Conservation (phyloP, 2,888 invertebrate genomes). For the Thera obeliscata region DNA sequence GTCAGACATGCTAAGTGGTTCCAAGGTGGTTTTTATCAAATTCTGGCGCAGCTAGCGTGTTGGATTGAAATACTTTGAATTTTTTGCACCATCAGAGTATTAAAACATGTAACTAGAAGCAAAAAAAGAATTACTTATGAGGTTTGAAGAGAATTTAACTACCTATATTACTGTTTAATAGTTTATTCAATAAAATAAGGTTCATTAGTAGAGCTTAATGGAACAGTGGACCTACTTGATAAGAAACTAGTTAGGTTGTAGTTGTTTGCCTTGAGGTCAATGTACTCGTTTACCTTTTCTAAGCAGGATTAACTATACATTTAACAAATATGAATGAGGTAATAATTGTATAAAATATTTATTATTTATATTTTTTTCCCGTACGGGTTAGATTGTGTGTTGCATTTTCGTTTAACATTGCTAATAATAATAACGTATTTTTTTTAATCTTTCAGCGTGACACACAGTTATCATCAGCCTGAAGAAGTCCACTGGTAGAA, state of each 20-base stretch:
- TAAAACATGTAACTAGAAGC: too few species aligned
- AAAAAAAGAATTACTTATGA: too few species aligned
- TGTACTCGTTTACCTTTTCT: slow-evolving; percentile 22
- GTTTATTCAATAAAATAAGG: background rate
- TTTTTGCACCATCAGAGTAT: too few species aligned
- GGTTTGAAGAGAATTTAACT: too few species aligned
- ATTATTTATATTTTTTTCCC: slow-evolving; percentile 4
- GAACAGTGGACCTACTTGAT: slow-evolving; percentile 11
- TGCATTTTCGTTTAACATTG: slow-evolving; percentile 9
- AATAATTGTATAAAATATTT: slow-evolving; percentile 1
- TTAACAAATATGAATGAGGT: background rate
- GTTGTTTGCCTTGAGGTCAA: slow-evolving; percentile 25
- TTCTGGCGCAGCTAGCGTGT: too few species aligned
- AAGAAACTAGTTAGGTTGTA: background rate
- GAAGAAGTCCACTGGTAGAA: too few species aligned
- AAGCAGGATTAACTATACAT: slow-evolving; percentile 1
- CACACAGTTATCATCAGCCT: too few species aligned
- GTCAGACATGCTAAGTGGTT: too few species aligned
- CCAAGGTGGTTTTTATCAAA: too few species aligned
- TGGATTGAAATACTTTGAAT: too few species aligned
- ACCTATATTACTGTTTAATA: too few species aligned
- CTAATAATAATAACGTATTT: background rate
- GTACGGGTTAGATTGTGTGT: slow-evolving; percentile 14
- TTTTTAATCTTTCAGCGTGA: background rate
- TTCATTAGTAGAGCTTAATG: background rate